Percentiles rank a stretch among this genome's conserved stretches.
Evolutionary conservation across 2,888 invertebrate species (phyloP).

Genomic region (Diarsia rubi): DNA sequence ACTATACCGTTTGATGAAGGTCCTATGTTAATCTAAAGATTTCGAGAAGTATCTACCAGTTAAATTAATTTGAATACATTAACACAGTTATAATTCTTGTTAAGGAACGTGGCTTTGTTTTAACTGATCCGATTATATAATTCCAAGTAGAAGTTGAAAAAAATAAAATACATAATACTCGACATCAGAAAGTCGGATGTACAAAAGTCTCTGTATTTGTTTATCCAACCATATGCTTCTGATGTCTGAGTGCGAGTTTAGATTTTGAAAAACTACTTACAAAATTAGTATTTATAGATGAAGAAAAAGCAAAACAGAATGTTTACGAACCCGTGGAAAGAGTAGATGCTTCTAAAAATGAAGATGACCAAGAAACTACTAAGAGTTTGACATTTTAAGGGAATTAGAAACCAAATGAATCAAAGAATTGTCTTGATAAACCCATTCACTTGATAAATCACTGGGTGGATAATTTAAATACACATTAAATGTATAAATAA

Average conservation of each 20-base stretch:
- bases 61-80: constrained; percentile 30
- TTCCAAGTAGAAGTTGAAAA: background rate
- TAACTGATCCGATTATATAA: background rate
- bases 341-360: background rate
- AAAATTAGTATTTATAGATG: background rate
- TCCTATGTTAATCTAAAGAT: constrained; percentile 41
- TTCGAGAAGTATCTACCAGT: constrained; percentile 15
- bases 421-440: background rate
- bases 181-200: too few species aligned
- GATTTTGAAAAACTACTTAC: too few species aligned
- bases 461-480: background rate
- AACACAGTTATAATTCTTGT: constrained; percentile 13
- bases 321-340: background rate
- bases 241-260: too few species aligned
- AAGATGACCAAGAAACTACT: background rate
- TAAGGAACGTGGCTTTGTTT: constrained; percentile 27
- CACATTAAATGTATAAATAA: constrained; percentile 10
- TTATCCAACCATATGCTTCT: too few species aligned
- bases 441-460: background rate
- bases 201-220: too few species aligned
- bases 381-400: background rate
- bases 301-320: background rate
- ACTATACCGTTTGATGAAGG: constrained; percentile 39
- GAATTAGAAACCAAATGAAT: background rate
- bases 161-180: background rate